A percentile compares a stretch with the other conserved stretches of the same genome.
These are phyloP conservation scores for Capromys pilorides DNA, from an alignment of 2,797 vertebrate species.

Conservation along the genomic window DNA sequence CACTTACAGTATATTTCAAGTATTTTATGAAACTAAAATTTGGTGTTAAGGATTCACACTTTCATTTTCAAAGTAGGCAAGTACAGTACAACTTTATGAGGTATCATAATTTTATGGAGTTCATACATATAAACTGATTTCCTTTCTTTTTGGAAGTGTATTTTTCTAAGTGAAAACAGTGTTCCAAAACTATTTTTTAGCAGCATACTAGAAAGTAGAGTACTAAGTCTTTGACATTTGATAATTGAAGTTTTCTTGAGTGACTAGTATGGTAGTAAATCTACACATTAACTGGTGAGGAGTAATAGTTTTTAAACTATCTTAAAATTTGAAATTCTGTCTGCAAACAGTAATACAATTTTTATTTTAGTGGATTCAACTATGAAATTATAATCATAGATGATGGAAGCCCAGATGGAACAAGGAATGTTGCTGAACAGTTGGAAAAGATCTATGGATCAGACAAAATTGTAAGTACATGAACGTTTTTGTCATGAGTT, in stretches of 20 bases:
- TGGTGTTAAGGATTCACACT: neutral
- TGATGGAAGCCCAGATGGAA: conserved; percentile 98
- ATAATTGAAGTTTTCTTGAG: neutral
- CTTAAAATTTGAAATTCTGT: conserved; percentile 32
- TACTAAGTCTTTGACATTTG: neutral
- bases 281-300: neutral
- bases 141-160: neutral
- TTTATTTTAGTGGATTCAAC: conserved; percentile 88
- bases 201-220: neutral
- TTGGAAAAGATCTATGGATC: conserved; percentile 94
- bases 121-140: neutral
- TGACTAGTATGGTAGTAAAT: neutral
- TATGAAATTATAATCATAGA: conserved; percentile 98
- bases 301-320: neutral
- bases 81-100: neutral
- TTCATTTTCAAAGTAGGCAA: neutral
- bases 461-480: conserved; percentile 93
- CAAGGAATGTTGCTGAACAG: conserved; percentile 91
- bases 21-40: conserved; percentile 10
- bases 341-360: conserved; percentile 28
- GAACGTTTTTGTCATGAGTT: conserved; percentile 37
- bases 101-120: neutral
- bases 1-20: conserved; percentile 48
- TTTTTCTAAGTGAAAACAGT: conserved; percentile 22
- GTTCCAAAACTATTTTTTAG: neutral